Conservation (phyloP, 2,888 invertebrate genomes). For the Amiota mariae region DNA sequence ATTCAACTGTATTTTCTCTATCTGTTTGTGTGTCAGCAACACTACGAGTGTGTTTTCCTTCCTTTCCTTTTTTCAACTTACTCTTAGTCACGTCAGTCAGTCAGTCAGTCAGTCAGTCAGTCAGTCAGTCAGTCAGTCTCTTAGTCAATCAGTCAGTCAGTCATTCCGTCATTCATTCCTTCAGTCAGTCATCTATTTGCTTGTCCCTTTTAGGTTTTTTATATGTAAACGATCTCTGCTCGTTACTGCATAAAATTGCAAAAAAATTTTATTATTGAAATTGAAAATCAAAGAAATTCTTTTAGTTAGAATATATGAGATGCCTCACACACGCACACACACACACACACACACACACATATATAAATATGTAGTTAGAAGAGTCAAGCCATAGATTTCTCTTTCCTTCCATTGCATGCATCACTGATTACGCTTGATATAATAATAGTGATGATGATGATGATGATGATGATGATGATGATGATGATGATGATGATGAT, state of each 20-base stretch:
- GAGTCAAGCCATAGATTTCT: too few species aligned
- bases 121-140: constrained; percentile 42
- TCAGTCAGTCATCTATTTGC: background rate
- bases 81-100: background rate
- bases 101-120: constrained; percentile 25
- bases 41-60: too few species aligned
- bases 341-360: too few species aligned
- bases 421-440: background rate
- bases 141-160: too few species aligned
- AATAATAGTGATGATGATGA: background rate
- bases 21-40: background rate
- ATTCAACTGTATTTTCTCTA: constrained; percentile 16
- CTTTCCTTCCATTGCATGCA: background rate
- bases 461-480: background rate
- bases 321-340: background rate
- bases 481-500: background rate
- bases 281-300: constrained; percentile 54
- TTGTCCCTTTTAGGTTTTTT: constrained; percentile 1
- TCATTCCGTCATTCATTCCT: constrained; percentile 34
- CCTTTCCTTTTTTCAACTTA: too few species aligned
- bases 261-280: constrained; percentile 63
- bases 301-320: background rate
- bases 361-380: too few species aligned
- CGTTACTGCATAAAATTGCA: constrained; percentile 59
- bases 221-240: constrained; percentile 28